Percentiles rank a stretch among this genome's conserved stretches.
Evolutionary conservation across 2,797 vertebrate genomes (phyloP).

Genomic region (Lithobates pipiens): DNA sequence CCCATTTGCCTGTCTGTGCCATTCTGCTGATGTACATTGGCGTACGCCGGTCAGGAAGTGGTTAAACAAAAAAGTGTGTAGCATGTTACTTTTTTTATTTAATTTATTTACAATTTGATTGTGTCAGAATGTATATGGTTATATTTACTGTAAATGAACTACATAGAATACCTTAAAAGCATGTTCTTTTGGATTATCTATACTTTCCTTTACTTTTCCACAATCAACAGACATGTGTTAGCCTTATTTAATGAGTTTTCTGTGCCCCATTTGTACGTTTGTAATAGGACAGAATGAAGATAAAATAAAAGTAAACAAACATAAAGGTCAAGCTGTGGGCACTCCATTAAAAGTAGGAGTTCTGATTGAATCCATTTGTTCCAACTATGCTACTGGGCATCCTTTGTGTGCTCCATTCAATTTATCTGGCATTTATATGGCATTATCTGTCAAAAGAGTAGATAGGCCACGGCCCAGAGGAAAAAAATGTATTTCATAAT

Average conservation of each 20-base stretch:
- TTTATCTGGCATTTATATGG: slow-evolving; percentile 62
- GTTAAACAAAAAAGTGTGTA: no score
- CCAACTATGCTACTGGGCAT: slow-evolving; percentile 60
- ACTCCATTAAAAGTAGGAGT: slow-evolving; percentile 56
- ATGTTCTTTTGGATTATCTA: background rate
- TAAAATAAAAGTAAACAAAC: slow-evolving; percentile 73
- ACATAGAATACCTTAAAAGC: background rate
- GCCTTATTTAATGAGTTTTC: slow-evolving; percentile 70
- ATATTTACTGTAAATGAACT: background rate
- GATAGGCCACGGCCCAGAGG: slow-evolving; percentile 47
- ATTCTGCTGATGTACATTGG: no score
- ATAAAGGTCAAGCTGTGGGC: slow-evolving; percentile 65
- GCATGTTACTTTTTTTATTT: no score
- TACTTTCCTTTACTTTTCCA: slow-evolving; percentile 17
- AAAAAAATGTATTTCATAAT: slow-evolving; percentile 60
- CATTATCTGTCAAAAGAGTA: slow-evolving; percentile 61
- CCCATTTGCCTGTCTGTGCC: no score
- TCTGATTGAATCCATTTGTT: slow-evolving; percentile 61
- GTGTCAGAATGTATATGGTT: no score
- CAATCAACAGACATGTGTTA: slow-evolving; percentile 42
- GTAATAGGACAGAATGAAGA: slow-evolving; percentile 66
- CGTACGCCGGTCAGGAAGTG: no score
- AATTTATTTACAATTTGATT: no score
- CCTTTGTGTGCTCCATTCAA: slow-evolving; percentile 57
- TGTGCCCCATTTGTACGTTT: slow-evolving; percentile 69